Base-by-base conservation (phyloP, 2,113 vertebrate genomes). In the Mungos mungo region DNA sequence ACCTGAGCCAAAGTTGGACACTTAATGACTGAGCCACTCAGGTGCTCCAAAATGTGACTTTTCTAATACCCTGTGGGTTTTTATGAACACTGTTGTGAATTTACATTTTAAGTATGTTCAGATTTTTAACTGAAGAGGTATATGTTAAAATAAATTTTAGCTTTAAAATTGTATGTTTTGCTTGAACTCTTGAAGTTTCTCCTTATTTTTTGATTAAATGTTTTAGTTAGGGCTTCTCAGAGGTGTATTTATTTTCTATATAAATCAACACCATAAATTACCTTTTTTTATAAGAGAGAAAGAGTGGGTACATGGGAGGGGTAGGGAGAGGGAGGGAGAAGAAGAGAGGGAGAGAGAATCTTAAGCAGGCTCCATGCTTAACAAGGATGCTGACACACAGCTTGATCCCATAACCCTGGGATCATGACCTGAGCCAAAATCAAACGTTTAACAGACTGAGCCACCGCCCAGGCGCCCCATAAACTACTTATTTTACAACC, bases 91-190 rank as follows among this genome's bases (percentile, higher is more conserved):
- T 35, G 27, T 79, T 89, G 31, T 72, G 27, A 87, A 88, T 85
- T 80, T 88, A 77, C 65, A 45, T 89, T 88, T 89, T 60, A 89
- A 92, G 23, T 89, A 14, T 79, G 13, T 94, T 93, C n/a, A 87
- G 6, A 50, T 54, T 97, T 89, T 89, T 90, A 89, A 63, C 35
- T 31, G 18, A 96, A 81, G 50, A 81, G 9, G 5, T 41, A 7
- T 45, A 60, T 38, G 5, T 95, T 96, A 81, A 87, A 83, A 38
- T 96, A 54, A 90, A 81, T 96, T 54, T 97, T 84, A 35, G 13
- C 76, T 94, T 84, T 65, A 63, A 85, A 91, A 82, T 65, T 57
- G 15, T 71, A 3, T 94, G 1, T 91, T 93, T 95, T 93, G 23
- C 63, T 88, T 88, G 29, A 68, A 63, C 23, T 85, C 14, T 68